These are phyloP conservation scores for Aphelinus atriplicis DNA, from an alignment of 1,140 invertebrate species.

Conservation along the genomic window DNA sequence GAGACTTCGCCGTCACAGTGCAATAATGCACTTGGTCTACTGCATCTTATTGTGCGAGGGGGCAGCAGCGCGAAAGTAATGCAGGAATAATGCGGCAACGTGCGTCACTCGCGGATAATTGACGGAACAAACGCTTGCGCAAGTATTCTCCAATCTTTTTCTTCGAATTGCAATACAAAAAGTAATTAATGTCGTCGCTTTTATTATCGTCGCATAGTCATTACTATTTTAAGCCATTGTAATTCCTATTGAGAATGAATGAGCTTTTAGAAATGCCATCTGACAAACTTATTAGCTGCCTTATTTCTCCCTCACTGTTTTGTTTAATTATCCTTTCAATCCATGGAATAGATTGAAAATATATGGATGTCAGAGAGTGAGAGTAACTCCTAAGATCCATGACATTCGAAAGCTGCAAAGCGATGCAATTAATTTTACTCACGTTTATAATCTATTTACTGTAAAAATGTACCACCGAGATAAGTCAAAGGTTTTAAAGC, in stretches of 20 bases:
- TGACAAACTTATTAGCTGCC: not conserved
- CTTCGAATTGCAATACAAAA: not conserved
- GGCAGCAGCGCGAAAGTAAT: slow-evolving; percentile 7
- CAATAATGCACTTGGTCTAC: slow-evolving; percentile 27
- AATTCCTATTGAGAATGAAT: not conserved
- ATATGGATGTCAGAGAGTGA: too few relatives aligned
- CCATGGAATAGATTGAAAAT: too few relatives aligned
- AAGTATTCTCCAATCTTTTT: not conserved
- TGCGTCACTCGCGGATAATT: slow-evolving; percentile 17
- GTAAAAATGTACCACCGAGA: too few relatives aligned
- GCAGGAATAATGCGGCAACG: not conserved
- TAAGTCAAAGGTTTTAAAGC: too few relatives aligned
- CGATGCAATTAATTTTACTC: not conserved
- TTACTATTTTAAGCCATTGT: not conserved
- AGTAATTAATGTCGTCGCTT: slow-evolving; percentile 25
- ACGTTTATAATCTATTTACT: not conserved
- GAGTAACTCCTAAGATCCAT: too few relatives aligned
- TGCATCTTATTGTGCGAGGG: slow-evolving; percentile 13
- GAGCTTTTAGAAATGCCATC: not conserved
- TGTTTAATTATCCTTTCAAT: not conserved
- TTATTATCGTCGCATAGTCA: slow-evolving; percentile 8
- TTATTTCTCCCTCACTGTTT: not conserved
- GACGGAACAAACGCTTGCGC: slow-evolving; percentile 22
- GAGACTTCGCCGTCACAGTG: not conserved
- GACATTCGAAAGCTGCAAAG: too few relatives aligned